These are phyloP conservation scores for Myotis pilosus DNA, from an alignment of 2,797 vertebrate species.

Conservation along the genomic window DNA sequence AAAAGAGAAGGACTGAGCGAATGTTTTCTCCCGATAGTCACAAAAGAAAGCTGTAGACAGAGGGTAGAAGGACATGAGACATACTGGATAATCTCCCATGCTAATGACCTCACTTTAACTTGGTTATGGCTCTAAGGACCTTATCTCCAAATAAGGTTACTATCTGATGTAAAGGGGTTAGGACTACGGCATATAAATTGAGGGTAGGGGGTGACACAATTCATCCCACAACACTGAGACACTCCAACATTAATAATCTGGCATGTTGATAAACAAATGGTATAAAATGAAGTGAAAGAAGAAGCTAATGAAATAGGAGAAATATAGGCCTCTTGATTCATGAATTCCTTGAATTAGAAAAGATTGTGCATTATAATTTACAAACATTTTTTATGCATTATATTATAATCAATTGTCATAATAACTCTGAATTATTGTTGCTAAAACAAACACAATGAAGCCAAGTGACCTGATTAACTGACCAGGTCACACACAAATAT, in stretches of 20 bases:
- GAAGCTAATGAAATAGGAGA: background rate
- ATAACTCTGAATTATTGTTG: background rate
- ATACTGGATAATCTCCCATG: background rate
- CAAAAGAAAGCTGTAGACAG: conserved; percentile 16
- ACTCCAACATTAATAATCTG: background rate
- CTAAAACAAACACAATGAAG: background rate
- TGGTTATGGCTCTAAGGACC: background rate
- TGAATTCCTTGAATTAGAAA: background rate
- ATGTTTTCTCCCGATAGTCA: background rate
- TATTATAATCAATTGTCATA: background rate
- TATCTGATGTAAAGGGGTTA: background rate
- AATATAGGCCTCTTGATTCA: background rate
- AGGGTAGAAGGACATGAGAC: background rate
- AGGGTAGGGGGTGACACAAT: background rate
- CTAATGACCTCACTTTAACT: background rate
- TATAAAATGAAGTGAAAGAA: background rate
- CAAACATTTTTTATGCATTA: background rate
- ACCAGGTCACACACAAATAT: background rate
- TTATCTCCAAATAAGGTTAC: background rate
- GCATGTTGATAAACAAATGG: background rate
- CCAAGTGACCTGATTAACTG: background rate
- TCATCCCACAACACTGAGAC: background rate
- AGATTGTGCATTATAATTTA: background rate
- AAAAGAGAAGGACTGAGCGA: conserved; percentile 51
- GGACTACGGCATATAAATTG: background rate